A percentile compares a stretch with the other conserved stretches of the same genome.
These are phyloP conservation scores for Wasmannia auropunctata DNA, from an alignment of 1,140 invertebrate genomes.

Conservation along the genomic window DNA sequence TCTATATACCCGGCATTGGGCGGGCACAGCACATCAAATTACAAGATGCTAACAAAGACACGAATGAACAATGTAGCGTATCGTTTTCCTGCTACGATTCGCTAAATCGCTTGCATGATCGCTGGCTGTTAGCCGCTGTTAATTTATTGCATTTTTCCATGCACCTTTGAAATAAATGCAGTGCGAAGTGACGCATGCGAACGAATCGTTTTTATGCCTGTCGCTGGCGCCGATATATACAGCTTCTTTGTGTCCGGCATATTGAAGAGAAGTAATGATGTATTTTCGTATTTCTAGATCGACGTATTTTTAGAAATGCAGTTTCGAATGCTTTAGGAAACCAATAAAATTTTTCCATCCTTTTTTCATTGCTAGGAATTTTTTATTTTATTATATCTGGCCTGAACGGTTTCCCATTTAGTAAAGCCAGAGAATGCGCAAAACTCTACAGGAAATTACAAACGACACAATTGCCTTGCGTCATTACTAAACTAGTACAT, in stretches of 20 bases:
- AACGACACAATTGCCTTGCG: conserved; percentile 12
- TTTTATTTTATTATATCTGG: background rate
- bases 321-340: conserved; percentile 11
- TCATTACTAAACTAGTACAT: conserved; percentile 29
- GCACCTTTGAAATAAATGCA: conserved; percentile 43
- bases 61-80: conserved; percentile 27
- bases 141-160: conserved; percentile 68
- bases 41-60: conserved; percentile 34
- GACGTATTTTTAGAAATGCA: background rate
- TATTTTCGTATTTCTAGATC: background rate
- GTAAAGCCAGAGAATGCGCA: background rate
- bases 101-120: conserved; percentile 59
- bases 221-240: background rate
- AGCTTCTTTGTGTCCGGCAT: background rate
- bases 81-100: conserved; percentile 1
- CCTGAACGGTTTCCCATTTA: background rate
- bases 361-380: background rate
- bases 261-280: background rate
- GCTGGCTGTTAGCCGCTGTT: conserved; percentile 53
- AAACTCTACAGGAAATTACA: conserved; percentile 17
- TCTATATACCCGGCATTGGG: background rate
- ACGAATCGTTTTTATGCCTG: conserved; percentile 8
- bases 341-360: background rate
- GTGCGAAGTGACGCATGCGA: conserved; percentile 41
- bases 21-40: conserved; percentile 10